phyloP scores from a whole-genome alignment of 2,888 invertebrate species.

The Cephus spinipes region DNA sequence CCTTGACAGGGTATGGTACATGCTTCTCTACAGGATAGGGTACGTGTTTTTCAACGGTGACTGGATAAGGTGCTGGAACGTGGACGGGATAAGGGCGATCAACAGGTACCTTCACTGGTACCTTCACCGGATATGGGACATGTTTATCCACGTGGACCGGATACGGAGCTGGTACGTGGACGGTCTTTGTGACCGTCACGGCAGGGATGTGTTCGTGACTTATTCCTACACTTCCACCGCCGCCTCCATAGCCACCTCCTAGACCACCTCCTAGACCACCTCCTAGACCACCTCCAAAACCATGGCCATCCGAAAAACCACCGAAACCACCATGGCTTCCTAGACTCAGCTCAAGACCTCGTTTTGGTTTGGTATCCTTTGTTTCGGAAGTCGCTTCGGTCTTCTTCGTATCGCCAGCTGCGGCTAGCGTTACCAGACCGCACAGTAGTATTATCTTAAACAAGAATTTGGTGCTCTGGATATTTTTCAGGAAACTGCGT shows the following conservation, averaged over 20 bases:
- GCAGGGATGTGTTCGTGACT: constrained; percentile 49
- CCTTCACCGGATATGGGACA: constrained; percentile 55
- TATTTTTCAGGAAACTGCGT: too few relatives aligned
- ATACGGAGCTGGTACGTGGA: constrained; percentile 58
- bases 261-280: constrained; percentile 20
- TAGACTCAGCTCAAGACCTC: constrained; percentile 53
- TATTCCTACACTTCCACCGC: constrained; percentile 28
- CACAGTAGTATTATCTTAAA: constrained; percentile 51
- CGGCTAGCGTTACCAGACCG: constrained; percentile 48
- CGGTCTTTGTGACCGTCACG: constrained; percentile 59
- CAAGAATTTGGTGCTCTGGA: background rate
- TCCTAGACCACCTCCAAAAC: constrained; percentile 34
- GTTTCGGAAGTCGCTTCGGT: constrained; percentile 14
- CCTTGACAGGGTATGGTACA: constrained; percentile 54
- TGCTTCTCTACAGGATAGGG: constrained; percentile 14
- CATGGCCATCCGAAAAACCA: constrained; percentile 26
- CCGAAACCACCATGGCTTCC: constrained; percentile 44
- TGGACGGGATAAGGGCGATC: constrained; percentile 49
- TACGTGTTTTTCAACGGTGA: constrained; percentile 16
- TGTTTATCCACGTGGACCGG: constrained; percentile 58
- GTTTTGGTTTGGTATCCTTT: constrained; percentile 50
- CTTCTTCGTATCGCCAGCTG: constrained; percentile 45
- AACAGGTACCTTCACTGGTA: constrained; percentile 29
- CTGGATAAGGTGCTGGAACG: constrained; percentile 20
- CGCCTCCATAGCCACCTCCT: constrained; percentile 26